These are phyloP conservation scores for Ceratina japonica DNA, from an alignment of 1,140 invertebrate species.

Conservation along the genomic window DNA sequence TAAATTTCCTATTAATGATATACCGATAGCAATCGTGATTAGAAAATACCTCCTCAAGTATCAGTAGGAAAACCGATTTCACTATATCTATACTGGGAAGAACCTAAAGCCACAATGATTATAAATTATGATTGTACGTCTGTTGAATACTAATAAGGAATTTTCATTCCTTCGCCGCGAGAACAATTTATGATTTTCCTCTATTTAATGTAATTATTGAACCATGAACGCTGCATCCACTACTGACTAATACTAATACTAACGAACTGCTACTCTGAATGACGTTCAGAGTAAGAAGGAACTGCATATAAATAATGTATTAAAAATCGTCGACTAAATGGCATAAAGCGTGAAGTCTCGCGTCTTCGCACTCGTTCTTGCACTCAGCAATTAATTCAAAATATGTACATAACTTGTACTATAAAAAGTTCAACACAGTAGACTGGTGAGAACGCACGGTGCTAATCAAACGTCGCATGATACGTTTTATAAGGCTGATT, in stretches of 20 bases:
- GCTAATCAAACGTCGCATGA: conserved; percentile 6
- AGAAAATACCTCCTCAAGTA: neutral
- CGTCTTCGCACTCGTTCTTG: no score
- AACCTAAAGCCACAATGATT: neutral
- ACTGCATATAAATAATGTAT: no score
- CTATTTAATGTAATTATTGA: conserved; percentile 20
- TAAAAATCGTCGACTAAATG: no score
- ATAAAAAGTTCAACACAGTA: neutral
- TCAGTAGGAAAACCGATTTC: neutral
- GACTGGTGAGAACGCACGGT: neutral
- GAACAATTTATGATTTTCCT: neutral
- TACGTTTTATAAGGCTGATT: conserved; percentile 25
- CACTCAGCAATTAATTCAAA: no score
- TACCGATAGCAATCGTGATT: neutral
- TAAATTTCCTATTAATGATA: neutral
- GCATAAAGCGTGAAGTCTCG: no score
- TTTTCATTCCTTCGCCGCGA: neutral
- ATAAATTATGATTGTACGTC: neutral
- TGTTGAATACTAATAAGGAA: neutral
- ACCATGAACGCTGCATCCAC: neutral
- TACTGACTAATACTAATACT: no score
- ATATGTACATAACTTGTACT: no score
- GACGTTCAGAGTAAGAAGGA: no score
- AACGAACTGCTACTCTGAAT: no score
- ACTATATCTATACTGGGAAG: neutral